Evolutionary conservation across 2,797 vertebrate genomes (phyloP).

Genomic region (Artibeus lituratus): DNA sequence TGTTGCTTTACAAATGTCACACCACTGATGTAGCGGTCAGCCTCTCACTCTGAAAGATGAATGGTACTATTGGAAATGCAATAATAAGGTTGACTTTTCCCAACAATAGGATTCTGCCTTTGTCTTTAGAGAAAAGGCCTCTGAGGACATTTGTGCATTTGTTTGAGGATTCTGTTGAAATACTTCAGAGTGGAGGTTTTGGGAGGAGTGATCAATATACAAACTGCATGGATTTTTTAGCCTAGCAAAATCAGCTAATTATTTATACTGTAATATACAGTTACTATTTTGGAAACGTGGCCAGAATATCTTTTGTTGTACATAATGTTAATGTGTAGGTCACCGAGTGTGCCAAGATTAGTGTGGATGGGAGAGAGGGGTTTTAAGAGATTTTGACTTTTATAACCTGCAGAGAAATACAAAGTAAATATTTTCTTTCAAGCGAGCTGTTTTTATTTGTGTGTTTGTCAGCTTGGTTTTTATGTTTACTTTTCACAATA

Average conservation of each 20-base stretch:
- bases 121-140: slow-evolving; percentile 85
- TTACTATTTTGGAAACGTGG: slow-evolving; percentile 80
- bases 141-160: slow-evolving; percentile 80
- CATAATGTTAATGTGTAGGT: slow-evolving; percentile 68
- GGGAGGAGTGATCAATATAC: slow-evolving; percentile 74
- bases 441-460: slow-evolving; percentile 29
- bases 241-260: slow-evolving; percentile 54
- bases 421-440: slow-evolving; percentile 72
- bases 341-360: slow-evolving; percentile 72
- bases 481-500: slow-evolving; percentile 51
- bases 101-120: slow-evolving; percentile 85
- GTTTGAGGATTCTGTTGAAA: slow-evolving; percentile 75
- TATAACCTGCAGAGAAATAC: slow-evolving; percentile 68
- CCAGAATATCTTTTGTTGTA: slow-evolving; percentile 69
- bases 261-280: slow-evolving; percentile 52
- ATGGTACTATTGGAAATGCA: slow-evolving; percentile 82
- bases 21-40: slow-evolving; percentile 78
- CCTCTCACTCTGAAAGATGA: slow-evolving; percentile 81
- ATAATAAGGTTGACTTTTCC: slow-evolving; percentile 85
- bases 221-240: slow-evolving; percentile 71
- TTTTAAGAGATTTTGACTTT: slow-evolving; percentile 63
- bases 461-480: slow-evolving; percentile 40
- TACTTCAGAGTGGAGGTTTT: slow-evolving; percentile 69
- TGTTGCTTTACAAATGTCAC: slow-evolving; percentile 83
- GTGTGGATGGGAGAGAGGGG: slow-evolving; percentile 59